Evolutionary conservation across 2,113 vertebrate species (phyloP).

Genomic region (Phyllostomus discolor): DNA sequence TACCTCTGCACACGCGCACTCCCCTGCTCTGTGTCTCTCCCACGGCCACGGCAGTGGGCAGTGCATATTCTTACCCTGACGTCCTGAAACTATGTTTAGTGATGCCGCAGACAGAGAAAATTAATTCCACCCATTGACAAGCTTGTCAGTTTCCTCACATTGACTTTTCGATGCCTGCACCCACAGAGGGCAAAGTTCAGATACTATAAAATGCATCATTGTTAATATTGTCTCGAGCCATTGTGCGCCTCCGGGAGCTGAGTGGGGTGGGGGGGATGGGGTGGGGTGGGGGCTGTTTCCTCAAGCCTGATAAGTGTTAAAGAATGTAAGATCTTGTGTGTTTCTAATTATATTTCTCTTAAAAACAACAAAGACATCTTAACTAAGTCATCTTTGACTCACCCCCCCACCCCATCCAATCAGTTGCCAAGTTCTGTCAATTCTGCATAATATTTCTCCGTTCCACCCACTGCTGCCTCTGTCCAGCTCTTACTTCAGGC

Average conservation of each 20-base stretch:
- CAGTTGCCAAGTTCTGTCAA: neutral
- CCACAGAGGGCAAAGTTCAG: conserved; percentile 67
- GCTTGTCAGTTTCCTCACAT: conserved; percentile 73
- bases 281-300: neutral
- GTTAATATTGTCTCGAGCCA: conserved; percentile 51
- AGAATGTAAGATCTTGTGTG: neutral
- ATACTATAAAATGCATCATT: conserved; percentile 66
- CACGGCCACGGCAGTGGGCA: neutral
- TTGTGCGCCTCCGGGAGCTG: neutral
- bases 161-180: conserved; percentile 68
- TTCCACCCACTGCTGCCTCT: too few relatives aligned
- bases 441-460: fast-evolving
- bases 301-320: neutral
- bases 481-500: fast-evolving
- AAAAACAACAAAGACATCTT: neutral
- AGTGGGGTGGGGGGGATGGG: neutral
- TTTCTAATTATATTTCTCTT: neutral
- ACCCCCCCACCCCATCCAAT: neutral
- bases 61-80: conserved; percentile 53
- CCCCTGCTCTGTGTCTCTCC: neutral
- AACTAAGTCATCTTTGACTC: neutral
- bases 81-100: conserved; percentile 66
- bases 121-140: conserved; percentile 76
- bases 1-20: neutral
- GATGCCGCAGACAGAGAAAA: conserved; percentile 66